Conservation (phyloP, 1,140 invertebrate species). For the Drosophila kepulauana region DNA sequence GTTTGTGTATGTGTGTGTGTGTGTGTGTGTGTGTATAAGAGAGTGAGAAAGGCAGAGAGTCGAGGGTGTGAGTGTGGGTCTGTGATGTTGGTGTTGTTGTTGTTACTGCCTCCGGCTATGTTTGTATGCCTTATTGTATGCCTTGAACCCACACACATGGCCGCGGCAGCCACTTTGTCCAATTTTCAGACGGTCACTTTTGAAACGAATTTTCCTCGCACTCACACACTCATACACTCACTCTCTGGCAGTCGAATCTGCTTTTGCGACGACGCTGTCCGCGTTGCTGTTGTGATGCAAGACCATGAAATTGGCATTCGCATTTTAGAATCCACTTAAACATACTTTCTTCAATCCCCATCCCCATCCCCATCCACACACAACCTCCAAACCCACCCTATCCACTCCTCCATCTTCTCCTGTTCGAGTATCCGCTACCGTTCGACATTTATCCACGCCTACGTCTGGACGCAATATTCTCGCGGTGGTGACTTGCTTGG, state of each 20-base stretch:
- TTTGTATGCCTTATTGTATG: conserved; percentile 78
- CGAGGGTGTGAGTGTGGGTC: conserved; percentile 18
- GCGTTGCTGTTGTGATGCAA: conserved; percentile 73
- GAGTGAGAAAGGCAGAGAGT: background rate
- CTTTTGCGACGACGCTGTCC: conserved; percentile 64
- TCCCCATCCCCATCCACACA: conserved; percentile 18
- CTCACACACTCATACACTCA: conserved; percentile 4
- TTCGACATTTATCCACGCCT: conserved; percentile 25
- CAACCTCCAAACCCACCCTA: background rate
- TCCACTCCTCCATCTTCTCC: background rate
- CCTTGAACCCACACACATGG: conserved; percentile 68
- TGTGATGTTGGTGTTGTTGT: conserved; percentile 22
- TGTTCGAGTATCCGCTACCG: conserved; percentile 23
- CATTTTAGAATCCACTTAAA: conserved; percentile 80
- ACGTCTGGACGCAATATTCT: conserved; percentile 7
- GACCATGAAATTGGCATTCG: conserved; percentile 78
- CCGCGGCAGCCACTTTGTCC: conserved; percentile 77
- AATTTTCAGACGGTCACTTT: conserved; percentile 83
- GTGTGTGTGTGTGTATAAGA: conserved; percentile 26
- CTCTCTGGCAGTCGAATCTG: conserved; percentile 1
- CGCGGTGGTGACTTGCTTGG: conserved; percentile 8
- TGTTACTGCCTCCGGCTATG: conserved; percentile 64
- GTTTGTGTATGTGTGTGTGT: conserved; percentile 31
- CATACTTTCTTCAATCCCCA: conserved; percentile 58
- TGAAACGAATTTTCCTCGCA: conserved; percentile 73